Percentiles rank a stretch among this genome's conserved stretches.
Conservation (phyloP, 2,113 vertebrate genomes). For the Microcebus jonahi region DNA sequence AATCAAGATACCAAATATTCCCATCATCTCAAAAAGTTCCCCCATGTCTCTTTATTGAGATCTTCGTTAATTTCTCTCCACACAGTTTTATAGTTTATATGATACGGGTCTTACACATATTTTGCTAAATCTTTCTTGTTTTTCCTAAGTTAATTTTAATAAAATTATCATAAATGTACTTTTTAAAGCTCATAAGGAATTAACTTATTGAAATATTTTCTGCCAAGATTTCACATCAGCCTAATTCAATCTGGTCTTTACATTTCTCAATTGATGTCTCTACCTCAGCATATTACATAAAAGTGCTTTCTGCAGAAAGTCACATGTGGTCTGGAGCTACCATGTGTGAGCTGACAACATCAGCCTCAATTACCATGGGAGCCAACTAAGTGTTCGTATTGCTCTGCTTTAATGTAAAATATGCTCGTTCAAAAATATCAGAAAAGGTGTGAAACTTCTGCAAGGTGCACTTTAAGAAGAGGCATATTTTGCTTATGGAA, state of each 20-base stretch:
- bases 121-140: neutral
- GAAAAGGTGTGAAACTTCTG: neutral
- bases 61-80: neutral
- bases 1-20: neutral
- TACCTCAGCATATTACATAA: neutral
- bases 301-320: neutral
- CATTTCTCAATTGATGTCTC: neutral
- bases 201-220: neutral
- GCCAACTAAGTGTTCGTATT: neutral
- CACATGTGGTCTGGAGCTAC: neutral
- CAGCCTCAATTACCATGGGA: neutral
- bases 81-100: neutral
- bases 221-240: neutral
- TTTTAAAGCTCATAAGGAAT: neutral
- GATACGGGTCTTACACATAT: neutral
- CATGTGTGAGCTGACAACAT: accelerated
- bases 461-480: neutral
- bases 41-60: neutral
- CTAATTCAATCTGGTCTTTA: neutral
- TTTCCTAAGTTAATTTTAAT: neutral
- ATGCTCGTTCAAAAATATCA: neutral
- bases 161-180: neutral
- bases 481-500: neutral
- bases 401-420: neutral
- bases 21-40: neutral